Conservation (phyloP, 2,797 vertebrate species). For the Scomberomorus guttatus region DNA sequence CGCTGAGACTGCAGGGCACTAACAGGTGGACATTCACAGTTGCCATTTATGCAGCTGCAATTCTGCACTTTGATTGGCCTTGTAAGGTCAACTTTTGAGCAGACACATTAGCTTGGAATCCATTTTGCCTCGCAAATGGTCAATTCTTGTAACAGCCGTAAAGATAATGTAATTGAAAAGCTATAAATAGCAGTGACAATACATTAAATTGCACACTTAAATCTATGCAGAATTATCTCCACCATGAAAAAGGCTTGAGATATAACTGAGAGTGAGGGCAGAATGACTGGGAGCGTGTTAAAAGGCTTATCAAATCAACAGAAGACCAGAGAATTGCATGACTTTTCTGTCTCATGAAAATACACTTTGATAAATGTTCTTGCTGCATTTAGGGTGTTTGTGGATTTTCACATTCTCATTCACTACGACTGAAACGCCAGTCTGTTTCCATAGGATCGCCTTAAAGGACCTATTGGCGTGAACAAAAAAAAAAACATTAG, state of each 20-base stretch:
- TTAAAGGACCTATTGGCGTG: slow-evolving; percentile 57
- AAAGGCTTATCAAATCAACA: slow-evolving; percentile 72
- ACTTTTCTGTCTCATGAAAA: slow-evolving; percentile 62
- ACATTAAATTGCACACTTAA: slow-evolving; percentile 78
- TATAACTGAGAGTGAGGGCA: slow-evolving; percentile 50
- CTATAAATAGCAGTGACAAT: slow-evolving; percentile 77
- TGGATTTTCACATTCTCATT: slow-evolving; percentile 42
- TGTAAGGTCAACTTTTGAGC: slow-evolving; percentile 70
- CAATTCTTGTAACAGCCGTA: slow-evolving; percentile 74
- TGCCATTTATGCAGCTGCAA: slow-evolving; percentile 60
- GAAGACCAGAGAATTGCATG: slow-evolving; percentile 33
- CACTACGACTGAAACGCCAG: slow-evolving; percentile 41
- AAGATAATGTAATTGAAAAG: slow-evolving; percentile 80
- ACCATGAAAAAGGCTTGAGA: slow-evolving; percentile 46
- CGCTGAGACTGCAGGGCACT: slow-evolving; percentile 26
- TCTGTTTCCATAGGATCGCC: slow-evolving; percentile 51
- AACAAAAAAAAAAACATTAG: slow-evolving; percentile 36
- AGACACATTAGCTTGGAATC: slow-evolving; percentile 75
- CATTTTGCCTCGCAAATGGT: slow-evolving; percentile 79
- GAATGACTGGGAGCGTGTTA: slow-evolving; percentile 62
- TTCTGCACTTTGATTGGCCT: slow-evolving; percentile 54
- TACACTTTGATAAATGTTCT: slow-evolving; percentile 46
- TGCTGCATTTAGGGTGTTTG: slow-evolving; percentile 32
- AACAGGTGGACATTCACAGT: slow-evolving; percentile 57
- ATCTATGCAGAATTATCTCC: slow-evolving; percentile 69